phyloP scores from a whole-genome alignment of 2,888 invertebrate species.

The Clitarchus hookeri region DNA sequence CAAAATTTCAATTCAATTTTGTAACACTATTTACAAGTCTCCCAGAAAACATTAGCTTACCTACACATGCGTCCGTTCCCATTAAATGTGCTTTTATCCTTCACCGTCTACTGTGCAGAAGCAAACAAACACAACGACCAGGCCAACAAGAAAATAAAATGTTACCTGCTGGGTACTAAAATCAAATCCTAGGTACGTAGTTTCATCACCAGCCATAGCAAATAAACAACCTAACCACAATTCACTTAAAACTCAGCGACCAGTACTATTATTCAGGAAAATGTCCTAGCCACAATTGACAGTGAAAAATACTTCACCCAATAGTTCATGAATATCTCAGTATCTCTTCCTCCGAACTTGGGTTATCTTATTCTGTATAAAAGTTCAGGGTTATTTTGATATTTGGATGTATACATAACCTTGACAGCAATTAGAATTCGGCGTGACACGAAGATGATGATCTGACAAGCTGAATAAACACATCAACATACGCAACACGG shows the following conservation, averaged over 20 bases:
- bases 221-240: not conserved
- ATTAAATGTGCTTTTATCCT: not conserved
- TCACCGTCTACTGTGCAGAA: not conserved
- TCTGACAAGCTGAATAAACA: not conserved
- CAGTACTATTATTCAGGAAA: no score
- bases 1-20: no score
- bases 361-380: not conserved
- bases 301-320: not conserved
- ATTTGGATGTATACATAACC: not conserved
- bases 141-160: slow-evolving; percentile 38
- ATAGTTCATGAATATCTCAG: not conserved
- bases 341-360: not conserved
- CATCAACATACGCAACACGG: not conserved
- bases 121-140: not conserved
- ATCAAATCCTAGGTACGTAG: slow-evolving; percentile 80
- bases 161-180: slow-evolving; percentile 86
- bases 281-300: not conserved
- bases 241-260: no score
- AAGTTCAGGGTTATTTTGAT: not conserved
- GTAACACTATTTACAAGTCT: not conserved
- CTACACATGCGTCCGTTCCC: not conserved
- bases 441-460: not conserved
- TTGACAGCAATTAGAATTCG: not conserved
- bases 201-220: slow-evolving; percentile 40
- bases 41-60: not conserved